Percentiles rank a stretch among this genome's conserved stretches.
These are phyloP conservation scores for Halictus rubicundus DNA, from an alignment of 1,140 invertebrate species.

Conservation along the genomic window DNA sequence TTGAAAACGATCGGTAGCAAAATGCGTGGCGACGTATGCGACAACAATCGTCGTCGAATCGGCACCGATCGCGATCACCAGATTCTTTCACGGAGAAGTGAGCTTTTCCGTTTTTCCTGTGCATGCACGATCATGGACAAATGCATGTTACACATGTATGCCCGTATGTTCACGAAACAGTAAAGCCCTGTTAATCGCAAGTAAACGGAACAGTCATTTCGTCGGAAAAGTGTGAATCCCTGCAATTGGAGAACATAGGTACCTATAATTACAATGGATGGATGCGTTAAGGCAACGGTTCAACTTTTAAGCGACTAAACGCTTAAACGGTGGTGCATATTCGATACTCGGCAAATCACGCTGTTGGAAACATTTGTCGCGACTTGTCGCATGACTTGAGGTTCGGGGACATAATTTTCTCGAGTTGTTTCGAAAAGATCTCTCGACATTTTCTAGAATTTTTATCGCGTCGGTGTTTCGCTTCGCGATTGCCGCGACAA, in stretches of 20 bases:
- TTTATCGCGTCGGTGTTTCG: too few relatives aligned
- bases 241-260: not conserved
- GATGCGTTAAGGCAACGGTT: conserved; percentile 18
- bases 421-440: too few relatives aligned
- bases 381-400: too few relatives aligned
- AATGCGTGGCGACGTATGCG: not conserved
- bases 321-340: conserved; percentile 26
- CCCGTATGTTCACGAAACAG: conserved; percentile 17
- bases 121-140: conserved; percentile 26
- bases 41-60: not conserved
- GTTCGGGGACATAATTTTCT: too few relatives aligned
- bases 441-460: too few relatives aligned
- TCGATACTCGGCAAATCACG: not conserved
- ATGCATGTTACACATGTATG: too few relatives aligned
- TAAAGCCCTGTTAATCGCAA: conserved; percentile 28
- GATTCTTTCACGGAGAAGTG: conserved; percentile 4
- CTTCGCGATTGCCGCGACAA: too few relatives aligned
- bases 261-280: too few relatives aligned
- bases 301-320: too few relatives aligned
- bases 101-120: conserved; percentile 41
- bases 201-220: not conserved
- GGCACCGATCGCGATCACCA: conserved; percentile 7
- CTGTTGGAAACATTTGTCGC: too few relatives aligned
- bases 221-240: not conserved
- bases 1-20: conserved; percentile 23